Percentiles rank a stretch among this genome's conserved stretches.
Conservation (phyloP, 1,140 invertebrate species). For the Oppia nitens region DNA sequence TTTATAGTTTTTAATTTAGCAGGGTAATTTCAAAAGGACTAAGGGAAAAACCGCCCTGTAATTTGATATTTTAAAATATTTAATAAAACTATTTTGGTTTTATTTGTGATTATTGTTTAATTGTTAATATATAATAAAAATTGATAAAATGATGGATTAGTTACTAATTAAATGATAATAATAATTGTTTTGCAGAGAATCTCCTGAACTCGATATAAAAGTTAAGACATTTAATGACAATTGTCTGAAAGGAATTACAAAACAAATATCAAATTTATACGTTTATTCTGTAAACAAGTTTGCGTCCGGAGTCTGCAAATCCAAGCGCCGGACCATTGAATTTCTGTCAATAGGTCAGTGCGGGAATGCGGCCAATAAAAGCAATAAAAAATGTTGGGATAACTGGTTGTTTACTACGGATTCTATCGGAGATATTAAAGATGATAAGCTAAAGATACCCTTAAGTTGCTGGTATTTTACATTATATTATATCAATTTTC, state of each 20-base stretch:
- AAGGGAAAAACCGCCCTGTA: too few species aligned
- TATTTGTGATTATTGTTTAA: too few species aligned
- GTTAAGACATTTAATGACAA: too few species aligned
- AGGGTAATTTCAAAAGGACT: too few species aligned
- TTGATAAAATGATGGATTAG: too few species aligned
- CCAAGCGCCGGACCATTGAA: neutral
- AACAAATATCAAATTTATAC: neutral
- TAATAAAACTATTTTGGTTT: too few species aligned
- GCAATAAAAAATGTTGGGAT: neutral
- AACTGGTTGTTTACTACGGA: neutral
- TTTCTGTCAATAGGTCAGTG: neutral
- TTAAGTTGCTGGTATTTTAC: neutral
- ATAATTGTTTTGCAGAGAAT: too few species aligned
- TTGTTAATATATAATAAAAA: too few species aligned
- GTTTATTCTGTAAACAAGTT: neutral
- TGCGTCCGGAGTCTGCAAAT: neutral
- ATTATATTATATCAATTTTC: neutral
- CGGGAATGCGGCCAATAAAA: neutral
- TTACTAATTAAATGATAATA: too few species aligned
- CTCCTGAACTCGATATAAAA: too few species aligned
- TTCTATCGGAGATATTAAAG: neutral
- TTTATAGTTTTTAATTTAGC: too few species aligned
- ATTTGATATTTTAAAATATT: too few species aligned
- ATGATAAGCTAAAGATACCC: neutral
- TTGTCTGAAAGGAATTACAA: neutral